Evolutionary conservation across 2,797 vertebrate genomes (phyloP).

Genomic region (Falco berigora): DNA sequence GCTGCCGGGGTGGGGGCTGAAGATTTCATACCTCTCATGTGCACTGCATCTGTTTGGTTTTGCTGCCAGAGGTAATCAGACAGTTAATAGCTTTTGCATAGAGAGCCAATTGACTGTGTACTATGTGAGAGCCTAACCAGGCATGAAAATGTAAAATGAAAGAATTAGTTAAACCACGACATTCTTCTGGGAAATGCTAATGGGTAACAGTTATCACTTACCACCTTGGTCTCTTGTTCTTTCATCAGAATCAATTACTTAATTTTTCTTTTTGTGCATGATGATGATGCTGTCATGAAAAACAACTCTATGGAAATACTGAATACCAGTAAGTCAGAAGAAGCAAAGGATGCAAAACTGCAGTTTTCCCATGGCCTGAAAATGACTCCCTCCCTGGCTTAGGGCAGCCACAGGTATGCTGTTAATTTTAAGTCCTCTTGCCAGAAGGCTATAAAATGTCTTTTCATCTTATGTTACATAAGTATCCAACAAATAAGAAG

Average conservation of each 20-base stretch:
- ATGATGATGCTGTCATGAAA: not conserved
- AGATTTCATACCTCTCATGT: not conserved
- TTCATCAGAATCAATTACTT: not conserved
- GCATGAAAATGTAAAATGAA: not conserved
- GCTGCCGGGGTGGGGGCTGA: not conserved
- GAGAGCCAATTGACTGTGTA: not conserved
- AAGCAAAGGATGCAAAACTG: constrained; percentile 10
- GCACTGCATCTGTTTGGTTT: not conserved
- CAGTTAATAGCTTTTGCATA: not conserved
- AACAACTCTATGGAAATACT: not conserved
- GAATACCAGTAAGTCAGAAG: not conserved
- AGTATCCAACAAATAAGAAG: constrained; percentile 63
- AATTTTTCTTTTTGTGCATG: not conserved
- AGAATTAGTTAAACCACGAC: not conserved
- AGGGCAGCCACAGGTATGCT: constrained; percentile 59
- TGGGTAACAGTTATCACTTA: not conserved
- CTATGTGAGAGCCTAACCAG: not conserved
- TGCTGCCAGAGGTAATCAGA: not conserved
- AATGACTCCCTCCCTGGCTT: constrained; percentile 53
- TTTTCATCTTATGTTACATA: constrained; percentile 68
- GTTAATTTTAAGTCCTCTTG: constrained; percentile 45
- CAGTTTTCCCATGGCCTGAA: constrained; percentile 64
- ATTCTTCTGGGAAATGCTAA: not conserved
- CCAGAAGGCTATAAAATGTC: constrained; percentile 66
- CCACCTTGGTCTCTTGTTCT: not conserved